phyloP scores from a whole-genome alignment of 2,113 vertebrate species.

The Gobiocypris rarus region DNA sequence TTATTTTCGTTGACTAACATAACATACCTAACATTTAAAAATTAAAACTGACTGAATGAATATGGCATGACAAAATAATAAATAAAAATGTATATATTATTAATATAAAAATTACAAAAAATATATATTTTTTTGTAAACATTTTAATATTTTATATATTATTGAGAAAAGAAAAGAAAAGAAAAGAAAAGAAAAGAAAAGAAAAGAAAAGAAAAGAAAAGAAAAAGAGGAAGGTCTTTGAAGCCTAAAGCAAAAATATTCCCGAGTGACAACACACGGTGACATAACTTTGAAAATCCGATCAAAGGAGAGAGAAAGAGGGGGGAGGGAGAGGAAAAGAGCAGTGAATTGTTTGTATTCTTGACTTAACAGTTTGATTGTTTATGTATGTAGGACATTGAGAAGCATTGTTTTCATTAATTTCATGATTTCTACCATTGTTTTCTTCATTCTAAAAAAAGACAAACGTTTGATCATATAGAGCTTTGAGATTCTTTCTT shows the following conservation, averaged over 20 bases:
- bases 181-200: too few species aligned
- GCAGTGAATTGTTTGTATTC: conserved; percentile 25
- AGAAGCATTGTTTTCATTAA: background rate
- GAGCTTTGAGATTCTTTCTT: background rate
- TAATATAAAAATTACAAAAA: too few species aligned
- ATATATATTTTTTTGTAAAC: too few species aligned
- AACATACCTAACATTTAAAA: too few species aligned
- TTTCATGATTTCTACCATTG: background rate
- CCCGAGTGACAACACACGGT: conserved; percentile 9
- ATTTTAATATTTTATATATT: too few species aligned
- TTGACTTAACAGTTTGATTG: background rate
- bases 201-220: background rate
- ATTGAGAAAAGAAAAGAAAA: too few species aligned
- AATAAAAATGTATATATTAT: background rate
- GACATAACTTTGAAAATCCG: conserved; percentile 58
- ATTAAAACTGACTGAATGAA: background rate
- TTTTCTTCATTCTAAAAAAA: background rate
- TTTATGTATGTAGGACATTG: conserved; percentile 5
- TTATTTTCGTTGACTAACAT: background rate
- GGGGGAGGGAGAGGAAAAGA: conserved; percentile 36
- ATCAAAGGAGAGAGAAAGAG: conserved; percentile 36
- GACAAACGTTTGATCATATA: background rate
- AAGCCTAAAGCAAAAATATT: background rate
- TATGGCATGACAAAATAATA: background rate
- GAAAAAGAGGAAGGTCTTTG: background rate